Evolutionary conservation across 1,140 invertebrate genomes (phyloP), one percentile per base, ranked within the genome.

Genomic region (Gryllus bimaculatus): DNA sequence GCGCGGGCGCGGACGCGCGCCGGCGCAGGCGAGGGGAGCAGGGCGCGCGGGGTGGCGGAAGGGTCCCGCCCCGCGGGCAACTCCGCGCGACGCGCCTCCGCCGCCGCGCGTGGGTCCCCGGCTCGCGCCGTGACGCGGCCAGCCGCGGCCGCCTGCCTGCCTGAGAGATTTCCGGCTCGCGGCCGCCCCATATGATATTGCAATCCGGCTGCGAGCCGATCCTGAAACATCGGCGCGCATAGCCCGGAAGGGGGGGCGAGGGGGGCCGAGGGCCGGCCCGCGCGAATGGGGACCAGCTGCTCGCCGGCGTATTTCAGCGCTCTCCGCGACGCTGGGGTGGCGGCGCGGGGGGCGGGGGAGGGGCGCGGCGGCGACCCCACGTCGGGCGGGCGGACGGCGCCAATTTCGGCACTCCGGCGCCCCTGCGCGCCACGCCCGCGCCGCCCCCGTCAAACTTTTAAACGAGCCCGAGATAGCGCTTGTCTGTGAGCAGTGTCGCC

Each of bases 231-330:
- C 54, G 54, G 10, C 54, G 10, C 54, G 8, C 18, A 39, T 39
- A 39, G 26, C 1, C 26, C 26, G 1, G 26, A 1, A 5, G 26
- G 26, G 26, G 5, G 26, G 1, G 26, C 1, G 26, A 5, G 26
- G 26, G n/a, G 26, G 26, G 26, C 26, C 26, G 1, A 5, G 26
- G 26, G 26, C 26, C 26, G 26, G 26, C 5, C 1, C 18, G 2
- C 0, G 0, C 2, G 0, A 2, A 13, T 18, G 54, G 18, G 54
- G 54, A 66, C n/a, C 54, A 66, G 54, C 54, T 66, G 54, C 54
- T 66, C 54, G 54, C 54, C 54, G 54, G 54, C 54, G 54, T 66
- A 66, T 66, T 66, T 66, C 54, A 66, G 54, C 54, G 54, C 54
- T 66, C 54, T 10, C n/a, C 54, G 10, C 54, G 54, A 66, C 54